A percentile compares a stretch with the other conserved stretches of the same genome.
Conservation (phyloP, 2,113 vertebrate genomes). For the Perca flavescens region DNA sequence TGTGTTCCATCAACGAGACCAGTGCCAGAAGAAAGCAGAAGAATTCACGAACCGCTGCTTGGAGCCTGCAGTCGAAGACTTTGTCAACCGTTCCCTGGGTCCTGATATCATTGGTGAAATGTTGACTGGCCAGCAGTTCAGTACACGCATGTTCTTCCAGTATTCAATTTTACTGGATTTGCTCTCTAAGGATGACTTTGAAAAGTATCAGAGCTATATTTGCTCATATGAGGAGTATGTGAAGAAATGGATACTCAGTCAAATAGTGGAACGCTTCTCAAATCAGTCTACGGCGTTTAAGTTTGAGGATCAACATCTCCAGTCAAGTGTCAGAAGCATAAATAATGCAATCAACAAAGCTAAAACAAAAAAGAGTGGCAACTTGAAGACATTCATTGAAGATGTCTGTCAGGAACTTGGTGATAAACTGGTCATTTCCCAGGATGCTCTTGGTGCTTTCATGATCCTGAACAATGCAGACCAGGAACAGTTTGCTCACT, state of each 20-base stretch:
- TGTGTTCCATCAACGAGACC: slow-evolving; percentile 67
- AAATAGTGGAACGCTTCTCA: slow-evolving; percentile 47
- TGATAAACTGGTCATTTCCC: slow-evolving; percentile 65
- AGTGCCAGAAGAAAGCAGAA: slow-evolving; percentile 77
- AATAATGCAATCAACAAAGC: slow-evolving; percentile 44
- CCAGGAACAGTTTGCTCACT: slow-evolving; percentile 62
- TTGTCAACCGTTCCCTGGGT: slow-evolving; percentile 60
- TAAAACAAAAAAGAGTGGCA: background rate
- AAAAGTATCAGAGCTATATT: slow-evolving; percentile 16
- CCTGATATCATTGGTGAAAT: slow-evolving; percentile 69
- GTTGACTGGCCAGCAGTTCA: slow-evolving; percentile 37
- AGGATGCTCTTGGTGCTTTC: slow-evolving; percentile 63
- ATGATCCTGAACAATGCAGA: slow-evolving; percentile 60
- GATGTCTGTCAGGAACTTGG: slow-evolving; percentile 60
- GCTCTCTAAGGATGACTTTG: background rate
- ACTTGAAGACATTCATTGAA: slow-evolving; percentile 61
- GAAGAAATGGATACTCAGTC: slow-evolving; percentile 34
- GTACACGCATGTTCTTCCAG: slow-evolving; percentile 60
- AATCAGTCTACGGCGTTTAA: background rate
- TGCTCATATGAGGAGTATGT: slow-evolving; percentile 43
- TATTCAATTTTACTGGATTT: slow-evolving; percentile 65
- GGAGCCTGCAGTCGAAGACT: slow-evolving; percentile 62
- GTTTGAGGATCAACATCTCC: slow-evolving; percentile 39
- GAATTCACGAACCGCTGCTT: slow-evolving; percentile 68
- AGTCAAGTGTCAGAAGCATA: slow-evolving; percentile 45